phyloP scores from a whole-genome alignment of 2,888 invertebrate species.

The Argyra leucocephala region DNA sequence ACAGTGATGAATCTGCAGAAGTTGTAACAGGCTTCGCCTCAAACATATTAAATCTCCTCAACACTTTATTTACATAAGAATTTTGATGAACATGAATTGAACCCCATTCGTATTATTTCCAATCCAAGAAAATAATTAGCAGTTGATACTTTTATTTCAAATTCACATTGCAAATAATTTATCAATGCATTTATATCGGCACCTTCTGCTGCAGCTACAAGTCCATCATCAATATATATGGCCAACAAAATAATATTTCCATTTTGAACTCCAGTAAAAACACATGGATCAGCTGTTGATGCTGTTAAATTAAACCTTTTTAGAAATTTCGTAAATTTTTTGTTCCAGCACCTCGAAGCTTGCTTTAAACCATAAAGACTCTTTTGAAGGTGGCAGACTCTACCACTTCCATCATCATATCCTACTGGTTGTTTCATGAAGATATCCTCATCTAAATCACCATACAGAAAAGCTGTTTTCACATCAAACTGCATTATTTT shows the following conservation, averaged over 20 bases:
- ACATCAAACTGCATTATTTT: conserved; percentile 22
- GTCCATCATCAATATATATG: conserved; percentile 30
- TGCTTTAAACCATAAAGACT: conserved; percentile 28
- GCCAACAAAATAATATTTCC: conserved; percentile 22
- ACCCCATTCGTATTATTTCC: too few relatives aligned
- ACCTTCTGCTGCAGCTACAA: too few relatives aligned
- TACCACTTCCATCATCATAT: conserved; percentile 20
- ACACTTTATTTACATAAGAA: too few relatives aligned
- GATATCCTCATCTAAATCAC: conserved; percentile 19
- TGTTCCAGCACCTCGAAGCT: conserved; percentile 26
- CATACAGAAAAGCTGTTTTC: conserved; percentile 22
- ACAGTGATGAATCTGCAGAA: too few relatives aligned
- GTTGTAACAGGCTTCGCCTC: too few relatives aligned
- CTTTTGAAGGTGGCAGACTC: conserved; percentile 24
- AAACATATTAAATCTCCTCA: too few relatives aligned
- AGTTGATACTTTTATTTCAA: too few relatives aligned
- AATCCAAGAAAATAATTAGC: too few relatives aligned
- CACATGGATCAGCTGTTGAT: conserved; percentile 28
- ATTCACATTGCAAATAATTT: too few relatives aligned
- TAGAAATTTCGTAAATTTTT: conserved; percentile 25
- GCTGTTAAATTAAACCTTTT: conserved; percentile 24
- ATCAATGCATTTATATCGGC: too few relatives aligned
- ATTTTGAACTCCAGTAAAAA: conserved; percentile 22
- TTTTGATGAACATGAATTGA: too few relatives aligned
- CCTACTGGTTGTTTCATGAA: conserved; percentile 23